Percentiles rank a stretch among this genome's conserved stretches.
phyloP scores from a whole-genome alignment of 2,888 invertebrate genomes.

The Ormyrus labotus region DNA sequence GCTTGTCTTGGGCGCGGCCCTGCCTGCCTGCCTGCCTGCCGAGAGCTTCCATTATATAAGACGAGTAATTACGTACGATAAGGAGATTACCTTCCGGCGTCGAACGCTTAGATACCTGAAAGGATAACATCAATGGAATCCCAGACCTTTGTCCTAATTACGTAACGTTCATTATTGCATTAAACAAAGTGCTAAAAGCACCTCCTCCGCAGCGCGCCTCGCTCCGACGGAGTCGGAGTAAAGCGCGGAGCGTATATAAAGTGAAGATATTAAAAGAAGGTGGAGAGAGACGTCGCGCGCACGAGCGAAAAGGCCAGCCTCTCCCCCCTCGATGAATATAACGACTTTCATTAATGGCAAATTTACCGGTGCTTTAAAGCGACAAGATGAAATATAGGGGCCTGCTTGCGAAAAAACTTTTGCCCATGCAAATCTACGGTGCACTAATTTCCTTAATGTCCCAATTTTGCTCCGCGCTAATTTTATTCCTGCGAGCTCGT shows the following conservation, averaged over 20 bases:
- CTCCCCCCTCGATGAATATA: constrained; percentile 2
- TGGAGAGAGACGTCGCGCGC: too few species aligned
- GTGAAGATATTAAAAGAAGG: constrained; percentile 21
- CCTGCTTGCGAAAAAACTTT: too few species aligned
- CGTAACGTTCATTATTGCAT: constrained; percentile 54
- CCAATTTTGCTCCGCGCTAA: too few species aligned
- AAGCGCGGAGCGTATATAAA: not conserved
- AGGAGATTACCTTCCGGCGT: constrained; percentile 51
- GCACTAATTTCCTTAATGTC: too few species aligned
- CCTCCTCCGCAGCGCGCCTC: not conserved
- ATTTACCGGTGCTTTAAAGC: constrained; percentile 17
- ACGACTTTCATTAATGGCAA: constrained; percentile 25
- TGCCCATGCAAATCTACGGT: too few species aligned
- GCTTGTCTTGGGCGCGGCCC: not conserved
- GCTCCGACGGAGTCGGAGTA: not conserved
- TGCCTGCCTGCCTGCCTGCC: not conserved
- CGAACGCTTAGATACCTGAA: constrained; percentile 48
- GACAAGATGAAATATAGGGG: not conserved
- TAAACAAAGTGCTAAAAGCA: constrained; percentile 56
- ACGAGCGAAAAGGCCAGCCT: too few species aligned
- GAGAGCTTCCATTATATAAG: constrained; percentile 52
- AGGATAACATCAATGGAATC: constrained; percentile 55
- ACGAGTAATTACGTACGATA: constrained; percentile 56
- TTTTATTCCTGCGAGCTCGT: too few species aligned
- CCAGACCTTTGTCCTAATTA: constrained; percentile 46